Evolutionary conservation across 2,797 vertebrate genomes (phyloP), one percentile per base, ranked within the genome.

Genomic region (Catostomus latipinnis): DNA sequence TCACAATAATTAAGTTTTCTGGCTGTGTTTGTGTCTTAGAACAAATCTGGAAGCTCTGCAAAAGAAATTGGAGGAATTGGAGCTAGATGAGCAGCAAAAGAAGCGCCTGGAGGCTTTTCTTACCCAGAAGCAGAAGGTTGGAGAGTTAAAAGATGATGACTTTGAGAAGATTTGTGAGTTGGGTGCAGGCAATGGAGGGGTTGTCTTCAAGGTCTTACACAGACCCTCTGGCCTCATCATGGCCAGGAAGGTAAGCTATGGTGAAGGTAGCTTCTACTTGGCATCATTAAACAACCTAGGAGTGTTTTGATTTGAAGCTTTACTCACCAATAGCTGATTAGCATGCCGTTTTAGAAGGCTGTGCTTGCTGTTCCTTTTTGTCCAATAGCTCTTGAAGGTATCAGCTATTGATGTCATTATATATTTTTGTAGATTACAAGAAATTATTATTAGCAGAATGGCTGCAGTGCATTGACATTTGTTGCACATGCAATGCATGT

Each of bases 141-240:
- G 97, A 5, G 98, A 99, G 86, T 91, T 99, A 83, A 99, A 98
- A 90, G 98, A 99, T 22, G 98, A 99, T 0, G 98, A 99, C 92
- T 99, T 99, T 10, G 97, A 99, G 93, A 99, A 99, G 93, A 98
- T 99, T 86, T 97, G 96, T 0, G 98, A 99, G 89, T 95, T 99
- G 84, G 98, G 98, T 0, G 98, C 98, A 0, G 98, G 98, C 60
- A 99, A 99, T 0, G 98, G 98, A 0, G 98, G 98, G 0, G 98
- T 99, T 62, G 98, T 99, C 80, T 99, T 99, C 90, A 98, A 99
- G 90, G 98, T 99, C 79, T 97, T 97, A 18, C 98, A 99, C 90
- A 93, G 96, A 81, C 98, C 98, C 0, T 98, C 98, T 0, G 96
- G 97, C 43, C 93, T 99, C 87, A 98, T 99, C 46, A 99, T 99